phyloP scores from a whole-genome alignment of 2,888 invertebrate genomes.

The Priocnemis perturbator region DNA sequence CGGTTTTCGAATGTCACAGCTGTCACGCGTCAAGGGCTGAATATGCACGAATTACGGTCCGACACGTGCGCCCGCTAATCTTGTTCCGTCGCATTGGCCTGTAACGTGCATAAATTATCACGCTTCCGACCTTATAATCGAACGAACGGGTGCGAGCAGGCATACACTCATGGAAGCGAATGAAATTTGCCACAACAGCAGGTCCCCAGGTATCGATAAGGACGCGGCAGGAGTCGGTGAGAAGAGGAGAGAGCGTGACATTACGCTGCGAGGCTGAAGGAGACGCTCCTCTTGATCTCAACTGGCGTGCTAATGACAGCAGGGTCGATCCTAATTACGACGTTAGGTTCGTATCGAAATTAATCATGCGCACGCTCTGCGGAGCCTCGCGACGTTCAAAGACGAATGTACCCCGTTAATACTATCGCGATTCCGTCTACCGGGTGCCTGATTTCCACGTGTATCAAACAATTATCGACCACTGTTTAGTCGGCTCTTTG shows the following conservation, averaged over 20 bases:
- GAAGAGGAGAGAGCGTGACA: constrained; percentile 77
- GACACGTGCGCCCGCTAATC: neutral
- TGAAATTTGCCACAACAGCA: constrained; percentile 64
- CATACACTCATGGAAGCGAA: no score
- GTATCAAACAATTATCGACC: no score
- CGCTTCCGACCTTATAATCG: no score
- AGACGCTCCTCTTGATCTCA: constrained; percentile 77
- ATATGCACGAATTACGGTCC: no score
- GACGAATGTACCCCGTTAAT: neutral
- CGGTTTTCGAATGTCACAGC: no score
- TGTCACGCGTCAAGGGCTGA: no score
- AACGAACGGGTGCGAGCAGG: no score
- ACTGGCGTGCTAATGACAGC: constrained; percentile 76
- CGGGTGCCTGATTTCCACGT: no score
- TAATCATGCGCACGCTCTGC: constrained; percentile 43
- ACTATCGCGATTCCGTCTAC: no score
- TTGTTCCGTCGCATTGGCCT: constrained; percentile 3
- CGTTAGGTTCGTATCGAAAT: constrained; percentile 70
- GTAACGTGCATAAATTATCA: no score
- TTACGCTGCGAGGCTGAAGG: constrained; percentile 77
- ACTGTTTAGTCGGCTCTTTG: no score
- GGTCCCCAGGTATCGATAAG: constrained; percentile 77
- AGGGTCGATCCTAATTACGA: constrained; percentile 77
- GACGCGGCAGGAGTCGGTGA: constrained; percentile 76
- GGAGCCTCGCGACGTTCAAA: constrained; percentile 15